These are phyloP conservation scores for Empidonax alnorum DNA, from an alignment of 2,113 vertebrate genomes.

Conservation along the genomic window DNA sequence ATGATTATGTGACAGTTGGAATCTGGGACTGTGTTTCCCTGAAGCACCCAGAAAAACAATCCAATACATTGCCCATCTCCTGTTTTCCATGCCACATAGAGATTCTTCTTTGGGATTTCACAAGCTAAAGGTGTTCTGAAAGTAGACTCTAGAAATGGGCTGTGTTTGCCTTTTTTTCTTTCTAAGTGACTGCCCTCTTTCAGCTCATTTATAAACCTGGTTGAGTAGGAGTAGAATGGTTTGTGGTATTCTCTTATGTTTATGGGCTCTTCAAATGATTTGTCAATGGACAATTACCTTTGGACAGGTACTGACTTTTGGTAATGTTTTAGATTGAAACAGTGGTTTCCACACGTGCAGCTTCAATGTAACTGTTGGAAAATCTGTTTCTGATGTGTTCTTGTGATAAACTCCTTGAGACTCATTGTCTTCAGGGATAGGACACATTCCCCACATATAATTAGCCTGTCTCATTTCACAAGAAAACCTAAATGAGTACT, in stretches of 20 bases:
- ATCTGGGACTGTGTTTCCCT: background rate
- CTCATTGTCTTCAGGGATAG: conserved; percentile 20
- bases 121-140: background rate
- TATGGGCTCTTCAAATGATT: background rate
- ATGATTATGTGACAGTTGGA: background rate
- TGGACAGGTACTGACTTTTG: background rate
- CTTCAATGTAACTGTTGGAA: background rate
- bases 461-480: conserved; percentile 56
- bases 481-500: conserved; percentile 60
- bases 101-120: background rate
- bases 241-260: background rate
- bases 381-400: conserved; percentile 41
- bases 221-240: background rate
- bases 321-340: background rate
- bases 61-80: background rate
- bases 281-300: background rate
- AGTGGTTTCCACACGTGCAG: background rate
- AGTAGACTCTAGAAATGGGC: background rate
- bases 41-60: background rate
- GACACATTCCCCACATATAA: conserved; percentile 31
- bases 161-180: background rate
- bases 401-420: conserved; percentile 19
- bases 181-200: background rate
- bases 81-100: background rate
- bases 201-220: background rate